A percentile compares a stretch with the other conserved stretches of the same genome.
These are phyloP conservation scores for Tortricodes alternella DNA, from an alignment of 2,888 invertebrate genomes.

Conservation along the genomic window DNA sequence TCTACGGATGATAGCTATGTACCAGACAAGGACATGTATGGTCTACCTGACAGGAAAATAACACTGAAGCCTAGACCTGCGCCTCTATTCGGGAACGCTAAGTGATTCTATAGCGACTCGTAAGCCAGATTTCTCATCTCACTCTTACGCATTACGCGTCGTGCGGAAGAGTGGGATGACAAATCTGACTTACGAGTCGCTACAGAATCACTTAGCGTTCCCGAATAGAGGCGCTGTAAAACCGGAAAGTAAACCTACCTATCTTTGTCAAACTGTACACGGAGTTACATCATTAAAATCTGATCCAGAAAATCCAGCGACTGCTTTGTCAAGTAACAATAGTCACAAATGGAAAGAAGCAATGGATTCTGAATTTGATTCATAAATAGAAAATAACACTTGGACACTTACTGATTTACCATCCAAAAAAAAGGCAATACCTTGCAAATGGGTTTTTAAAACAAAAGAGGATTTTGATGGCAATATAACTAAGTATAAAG, in stretches of 20 bases:
- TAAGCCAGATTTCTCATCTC: no score
- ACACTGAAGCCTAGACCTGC: no score
- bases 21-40: no score
- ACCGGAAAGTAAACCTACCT: neutral
- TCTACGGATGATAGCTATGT: no score
- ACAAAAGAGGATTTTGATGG: constrained; percentile 32
- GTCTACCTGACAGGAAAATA: no score
- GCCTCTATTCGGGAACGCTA: no score
- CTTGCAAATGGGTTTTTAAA: constrained; percentile 37
- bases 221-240: neutral
- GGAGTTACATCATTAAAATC: neutral
- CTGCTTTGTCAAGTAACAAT: constrained; percentile 3
- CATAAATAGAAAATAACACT: constrained; percentile 33
- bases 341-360: constrained; percentile 28
- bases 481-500: constrained; percentile 31
- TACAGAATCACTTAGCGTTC: no score
- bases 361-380: constrained; percentile 34
- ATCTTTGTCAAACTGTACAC: no score
- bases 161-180: no score
- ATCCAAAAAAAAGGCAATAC: constrained; percentile 32
- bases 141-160: no score
- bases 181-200: no score
- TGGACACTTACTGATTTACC: constrained; percentile 27
- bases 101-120: no score
- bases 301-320: constrained; percentile 9